Conservation (phyloP, 2,888 invertebrate species). For the Eristalinus aeneus region DNA sequence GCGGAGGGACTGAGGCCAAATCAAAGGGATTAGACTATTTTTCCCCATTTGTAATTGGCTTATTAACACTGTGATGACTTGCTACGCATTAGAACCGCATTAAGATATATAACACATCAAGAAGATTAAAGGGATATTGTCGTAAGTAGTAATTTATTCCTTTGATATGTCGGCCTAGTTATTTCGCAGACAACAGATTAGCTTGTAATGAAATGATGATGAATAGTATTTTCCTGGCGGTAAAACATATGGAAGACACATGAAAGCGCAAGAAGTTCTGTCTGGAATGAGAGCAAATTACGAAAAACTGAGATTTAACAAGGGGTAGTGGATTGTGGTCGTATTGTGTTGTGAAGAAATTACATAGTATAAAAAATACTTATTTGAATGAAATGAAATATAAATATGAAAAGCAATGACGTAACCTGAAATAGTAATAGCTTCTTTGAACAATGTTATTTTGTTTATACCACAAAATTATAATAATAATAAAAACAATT, state of each 20-base stretch:
- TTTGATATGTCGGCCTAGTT: neutral
- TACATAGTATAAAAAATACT: too few species aligned
- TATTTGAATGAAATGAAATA: too few species aligned
- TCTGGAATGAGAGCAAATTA: neutral
- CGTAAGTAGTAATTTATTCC: conserved; percentile 18
- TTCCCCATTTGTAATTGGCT: conserved; percentile 2
- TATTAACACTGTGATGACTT: conserved; percentile 15
- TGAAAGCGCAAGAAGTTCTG: neutral
- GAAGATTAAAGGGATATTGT: conserved; percentile 16
- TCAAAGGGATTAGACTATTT: neutral
- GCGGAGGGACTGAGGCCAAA: neutral
- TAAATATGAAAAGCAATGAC: too few species aligned
- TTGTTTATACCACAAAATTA: too few species aligned
- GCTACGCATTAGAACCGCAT: conserved; percentile 10
- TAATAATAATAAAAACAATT: too few species aligned
- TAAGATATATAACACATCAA: conserved; percentile 18
- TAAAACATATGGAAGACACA: neutral
- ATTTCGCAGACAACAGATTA: neutral
- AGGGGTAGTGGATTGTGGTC: too few species aligned
- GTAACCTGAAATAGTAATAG: too few species aligned
- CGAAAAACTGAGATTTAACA: neutral
- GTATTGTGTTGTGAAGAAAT: too few species aligned
- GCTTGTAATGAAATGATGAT: neutral
- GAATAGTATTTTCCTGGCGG: neutral
- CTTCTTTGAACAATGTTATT: too few species aligned